A percentile compares a stretch with the other conserved stretches of the same genome.
These are phyloP conservation scores for Pseudomyrmex pallidus DNA, from an alignment of 1,140 invertebrate genomes.

Conservation along the genomic window DNA sequence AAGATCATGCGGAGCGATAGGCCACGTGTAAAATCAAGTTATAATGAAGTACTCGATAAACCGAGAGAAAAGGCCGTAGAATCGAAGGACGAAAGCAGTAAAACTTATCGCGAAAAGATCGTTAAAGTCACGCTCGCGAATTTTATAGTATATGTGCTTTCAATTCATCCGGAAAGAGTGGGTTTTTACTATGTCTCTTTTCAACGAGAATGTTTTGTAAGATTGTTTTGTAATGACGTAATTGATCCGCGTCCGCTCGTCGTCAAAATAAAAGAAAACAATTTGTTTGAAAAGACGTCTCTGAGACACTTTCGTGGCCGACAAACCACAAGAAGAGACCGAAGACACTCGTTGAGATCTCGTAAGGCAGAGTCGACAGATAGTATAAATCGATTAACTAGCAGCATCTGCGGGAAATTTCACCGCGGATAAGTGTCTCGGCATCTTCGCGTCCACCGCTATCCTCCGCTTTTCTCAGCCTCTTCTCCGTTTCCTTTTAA, in stretches of 20 bases:
- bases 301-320: neutral
- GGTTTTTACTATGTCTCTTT: too few relatives aligned
- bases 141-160: too few relatives aligned
- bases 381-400: conserved; percentile 48
- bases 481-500: conserved; percentile 14
- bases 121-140: neutral
- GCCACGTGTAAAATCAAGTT: neutral
- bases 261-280: neutral
- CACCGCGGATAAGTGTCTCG: conserved; percentile 24
- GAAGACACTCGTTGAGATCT: conserved; percentile 3
- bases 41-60: conserved; percentile 16
- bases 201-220: neutral
- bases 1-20: conserved; percentile 14
- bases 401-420: conserved; percentile 25
- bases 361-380: conserved; percentile 1
- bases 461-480: neutral
- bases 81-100: neutral
- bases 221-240: neutral
- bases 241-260: neutral
- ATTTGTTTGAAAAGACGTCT: neutral
- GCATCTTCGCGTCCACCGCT: neutral
- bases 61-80: neutral
- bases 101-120: conserved; percentile 3
- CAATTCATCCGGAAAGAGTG: too few relatives aligned
- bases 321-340: neutral